These are phyloP conservation scores for Hirudinaria manillensis DNA, from an alignment of 2,888 invertebrate species.

Conservation along the genomic window DNA sequence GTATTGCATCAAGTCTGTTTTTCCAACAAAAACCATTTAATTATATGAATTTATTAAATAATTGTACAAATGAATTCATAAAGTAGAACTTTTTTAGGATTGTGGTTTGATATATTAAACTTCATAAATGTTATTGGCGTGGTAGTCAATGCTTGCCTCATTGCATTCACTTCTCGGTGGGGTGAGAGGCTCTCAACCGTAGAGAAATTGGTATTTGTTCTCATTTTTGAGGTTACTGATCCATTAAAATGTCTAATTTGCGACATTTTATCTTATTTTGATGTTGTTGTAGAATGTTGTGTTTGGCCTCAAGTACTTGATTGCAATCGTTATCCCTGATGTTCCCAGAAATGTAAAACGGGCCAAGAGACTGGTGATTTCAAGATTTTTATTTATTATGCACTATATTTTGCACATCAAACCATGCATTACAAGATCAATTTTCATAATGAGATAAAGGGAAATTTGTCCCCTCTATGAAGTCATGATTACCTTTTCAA, in stretches of 20 bases:
- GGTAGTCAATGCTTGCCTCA: slow-evolving; percentile 56
- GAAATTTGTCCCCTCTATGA: too few relatives aligned
- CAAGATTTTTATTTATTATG: too few relatives aligned
- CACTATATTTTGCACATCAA: background rate
- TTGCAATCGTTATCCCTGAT: slow-evolving; percentile 59
- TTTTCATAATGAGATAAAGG: too few relatives aligned
- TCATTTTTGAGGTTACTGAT: slow-evolving; percentile 52
- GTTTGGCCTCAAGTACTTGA: slow-evolving; percentile 58
- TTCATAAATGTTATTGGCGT: slow-evolving; percentile 56
- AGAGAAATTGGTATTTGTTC: slow-evolving; percentile 50
- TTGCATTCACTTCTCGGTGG: slow-evolving; percentile 55
- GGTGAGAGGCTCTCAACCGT: slow-evolving; percentile 42
- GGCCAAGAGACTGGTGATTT: slow-evolving; percentile 39
- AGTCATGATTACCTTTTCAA: too few relatives aligned
- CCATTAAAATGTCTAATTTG: background rate
- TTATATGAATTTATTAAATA: too few relatives aligned
- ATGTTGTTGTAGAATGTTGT: slow-evolving; percentile 56
- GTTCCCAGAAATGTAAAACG: slow-evolving; percentile 52
- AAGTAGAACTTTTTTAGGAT: slow-evolving; percentile 46
- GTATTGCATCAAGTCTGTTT: too few relatives aligned
- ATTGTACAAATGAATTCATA: too few relatives aligned
- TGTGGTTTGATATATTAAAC: slow-evolving; percentile 55
- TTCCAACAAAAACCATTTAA: too few relatives aligned
- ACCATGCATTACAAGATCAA: background rate
- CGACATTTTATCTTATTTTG: background rate